These are phyloP conservation scores for Daktulosphaira vitifoliae DNA, from an alignment of 1,140 invertebrate species.

Conservation along the genomic window DNA sequence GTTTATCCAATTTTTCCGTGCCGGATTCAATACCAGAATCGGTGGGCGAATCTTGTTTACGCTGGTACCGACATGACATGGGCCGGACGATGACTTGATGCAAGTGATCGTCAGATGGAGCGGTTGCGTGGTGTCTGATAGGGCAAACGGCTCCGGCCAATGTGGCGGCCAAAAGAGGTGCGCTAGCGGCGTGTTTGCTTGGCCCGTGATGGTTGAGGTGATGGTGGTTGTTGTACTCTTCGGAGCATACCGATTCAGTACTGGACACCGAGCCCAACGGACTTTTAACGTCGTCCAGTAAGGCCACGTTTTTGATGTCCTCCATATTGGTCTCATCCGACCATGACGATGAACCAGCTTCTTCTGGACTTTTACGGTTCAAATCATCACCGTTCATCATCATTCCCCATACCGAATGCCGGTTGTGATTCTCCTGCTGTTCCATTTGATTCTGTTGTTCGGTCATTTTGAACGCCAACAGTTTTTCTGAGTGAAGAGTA, in stretches of 20 bases:
- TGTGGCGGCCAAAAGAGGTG: conserved; percentile 66
- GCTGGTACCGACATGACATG: conserved; percentile 40
- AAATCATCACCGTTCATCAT: conserved; percentile 37
- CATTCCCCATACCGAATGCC: conserved; percentile 40
- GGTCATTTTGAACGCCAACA: conserved; percentile 85
- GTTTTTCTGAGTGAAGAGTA: conserved; percentile 90
- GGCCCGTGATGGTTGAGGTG: conserved; percentile 38
- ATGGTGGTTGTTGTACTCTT: conserved; percentile 50
- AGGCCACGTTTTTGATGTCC: conserved; percentile 67
- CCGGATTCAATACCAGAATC: conserved; percentile 88
- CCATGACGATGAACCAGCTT: conserved; percentile 52
- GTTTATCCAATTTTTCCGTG: conserved; percentile 72
- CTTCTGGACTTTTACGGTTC: conserved; percentile 47
- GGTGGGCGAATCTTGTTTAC: conserved; percentile 78
- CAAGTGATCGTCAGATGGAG: conserved; percentile 56
- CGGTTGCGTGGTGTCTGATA: conserved; percentile 56
- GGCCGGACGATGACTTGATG: conserved; percentile 20
- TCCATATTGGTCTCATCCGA: conserved; percentile 51
- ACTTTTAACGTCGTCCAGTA: conserved; percentile 68
- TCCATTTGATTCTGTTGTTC: conserved; percentile 68
- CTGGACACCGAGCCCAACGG: conserved; percentile 76
- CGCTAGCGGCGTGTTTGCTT: conserved; percentile 50
- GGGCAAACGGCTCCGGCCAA: conserved; percentile 59
- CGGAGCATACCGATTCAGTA: conserved; percentile 64
- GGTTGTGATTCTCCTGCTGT: conserved; percentile 38